A percentile compares a stretch with the other conserved stretches of the same genome.
Conservation (phyloP, 2,888 invertebrate species). For the Saturnia japonica region DNA sequence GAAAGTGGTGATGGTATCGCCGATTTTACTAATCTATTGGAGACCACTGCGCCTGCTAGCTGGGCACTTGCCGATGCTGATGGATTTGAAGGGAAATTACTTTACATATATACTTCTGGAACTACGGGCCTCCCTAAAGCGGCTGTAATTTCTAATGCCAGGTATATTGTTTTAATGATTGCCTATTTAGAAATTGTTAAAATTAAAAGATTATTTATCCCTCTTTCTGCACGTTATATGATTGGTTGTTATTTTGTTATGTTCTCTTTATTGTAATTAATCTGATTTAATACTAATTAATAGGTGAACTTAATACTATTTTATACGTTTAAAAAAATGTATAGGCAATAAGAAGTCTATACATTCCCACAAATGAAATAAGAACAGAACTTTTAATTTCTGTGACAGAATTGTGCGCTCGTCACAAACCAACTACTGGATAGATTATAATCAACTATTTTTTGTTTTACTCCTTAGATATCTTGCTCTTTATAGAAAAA, state of each 20-base stretch:
- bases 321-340: no score
- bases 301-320: no score
- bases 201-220: background rate
- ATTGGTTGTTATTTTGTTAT: no score
- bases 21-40: constrained; percentile 83
- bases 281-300: no score
- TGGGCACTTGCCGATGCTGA: constrained; percentile 83
- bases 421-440: no score
- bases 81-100: constrained; percentile 89
- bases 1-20: constrained; percentile 68
- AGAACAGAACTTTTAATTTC: background rate
- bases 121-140: constrained; percentile 99
- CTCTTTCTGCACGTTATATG: no score
- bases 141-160: constrained; percentile 96
- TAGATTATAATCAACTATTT: no score
- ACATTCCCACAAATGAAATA: background rate
- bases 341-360: background rate
- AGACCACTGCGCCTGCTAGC: constrained; percentile 78
- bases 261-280: no score
- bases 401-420: no score
- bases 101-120: constrained; percentile 99
- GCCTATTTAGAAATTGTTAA: background rate
- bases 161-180: constrained; percentile 77
- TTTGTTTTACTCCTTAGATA: no score
- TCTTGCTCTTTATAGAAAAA: no score